Conservation (phyloP, 2,113 vertebrate genomes). For the Rostratula benghalensis region DNA sequence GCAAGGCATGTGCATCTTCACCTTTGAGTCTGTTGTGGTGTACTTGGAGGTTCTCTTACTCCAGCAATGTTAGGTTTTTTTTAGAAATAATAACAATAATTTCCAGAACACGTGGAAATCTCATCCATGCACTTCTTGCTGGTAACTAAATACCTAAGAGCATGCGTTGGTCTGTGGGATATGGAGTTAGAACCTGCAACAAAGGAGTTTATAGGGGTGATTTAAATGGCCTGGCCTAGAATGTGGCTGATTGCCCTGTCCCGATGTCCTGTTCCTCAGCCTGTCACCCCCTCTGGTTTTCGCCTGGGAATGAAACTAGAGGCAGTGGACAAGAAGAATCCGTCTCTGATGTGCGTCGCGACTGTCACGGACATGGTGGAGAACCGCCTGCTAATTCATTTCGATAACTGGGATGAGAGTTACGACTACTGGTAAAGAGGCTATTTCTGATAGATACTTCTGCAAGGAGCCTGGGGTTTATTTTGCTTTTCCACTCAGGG, state of each 20-base stretch:
- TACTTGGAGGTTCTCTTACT: not conserved
- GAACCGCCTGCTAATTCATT: constrained; percentile 88
- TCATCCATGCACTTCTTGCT: not conserved
- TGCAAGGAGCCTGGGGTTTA: not conserved
- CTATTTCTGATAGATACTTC: rapidly evolving
- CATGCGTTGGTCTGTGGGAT: not conserved
- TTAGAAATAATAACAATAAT: not conserved
- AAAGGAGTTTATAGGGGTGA: not conserved
- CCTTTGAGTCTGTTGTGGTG: not conserved
- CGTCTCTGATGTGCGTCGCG: constrained; percentile 83
- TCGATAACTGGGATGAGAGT: constrained; percentile 89
- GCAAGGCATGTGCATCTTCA: not conserved
- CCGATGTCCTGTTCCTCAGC: constrained; percentile 62
- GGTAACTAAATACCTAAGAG: not conserved
- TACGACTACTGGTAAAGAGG: constrained; percentile 88
- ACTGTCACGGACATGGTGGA: constrained; percentile 85
- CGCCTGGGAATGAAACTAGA: constrained; percentile 92
- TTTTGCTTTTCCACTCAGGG: not conserved
- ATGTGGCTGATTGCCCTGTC: not conserved
- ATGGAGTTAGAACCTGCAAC: not conserved
- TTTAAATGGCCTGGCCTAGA: not conserved
- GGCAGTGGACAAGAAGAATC: constrained; percentile 89
- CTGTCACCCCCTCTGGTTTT: constrained; percentile 87
- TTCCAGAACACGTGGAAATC: not conserved
- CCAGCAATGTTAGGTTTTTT: not conserved